Percentiles rank a stretch among this genome's conserved stretches.
phyloP scores from a whole-genome alignment of 2,888 invertebrate species.

The Rotaria socialis region DNA sequence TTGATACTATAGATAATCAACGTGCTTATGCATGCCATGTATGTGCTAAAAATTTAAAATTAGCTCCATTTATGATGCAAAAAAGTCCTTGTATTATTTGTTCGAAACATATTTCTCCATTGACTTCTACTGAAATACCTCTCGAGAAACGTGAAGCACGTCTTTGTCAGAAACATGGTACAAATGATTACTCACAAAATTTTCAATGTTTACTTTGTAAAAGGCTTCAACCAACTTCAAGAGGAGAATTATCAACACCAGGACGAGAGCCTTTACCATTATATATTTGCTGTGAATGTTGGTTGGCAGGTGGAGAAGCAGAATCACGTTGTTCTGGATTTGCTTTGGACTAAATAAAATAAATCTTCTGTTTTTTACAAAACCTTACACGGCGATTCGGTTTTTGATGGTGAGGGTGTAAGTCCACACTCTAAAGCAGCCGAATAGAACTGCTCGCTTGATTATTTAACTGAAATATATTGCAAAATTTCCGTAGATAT shows the following conservation, averaged over 20 bases:
- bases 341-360: conserved; percentile 12
- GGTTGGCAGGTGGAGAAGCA: neutral
- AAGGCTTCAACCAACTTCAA: neutral
- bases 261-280: neutral
- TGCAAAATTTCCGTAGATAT: too few relatives aligned
- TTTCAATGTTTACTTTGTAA: conserved; percentile 14
- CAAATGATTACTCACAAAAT: neutral
- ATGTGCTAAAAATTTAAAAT: neutral
- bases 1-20: conserved; percentile 13
- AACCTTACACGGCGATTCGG: too few relatives aligned
- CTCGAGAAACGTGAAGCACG: conserved; percentile 22
- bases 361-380: neutral
- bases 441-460: too few relatives aligned
- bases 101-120: neutral
- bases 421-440: too few relatives aligned
- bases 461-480: too few relatives aligned
- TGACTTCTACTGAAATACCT: neutral
- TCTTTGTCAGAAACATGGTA: conserved; percentile 34
- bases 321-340: conserved; percentile 18
- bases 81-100: conserved; percentile 29
- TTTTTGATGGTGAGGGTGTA: too few relatives aligned
- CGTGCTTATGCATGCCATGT: conserved; percentile 7
- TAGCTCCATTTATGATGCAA: neutral
- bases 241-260: neutral
- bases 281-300: conserved; percentile 32